Conservation (phyloP, 1,140 invertebrate species). For the Aplysia californica region DNA sequence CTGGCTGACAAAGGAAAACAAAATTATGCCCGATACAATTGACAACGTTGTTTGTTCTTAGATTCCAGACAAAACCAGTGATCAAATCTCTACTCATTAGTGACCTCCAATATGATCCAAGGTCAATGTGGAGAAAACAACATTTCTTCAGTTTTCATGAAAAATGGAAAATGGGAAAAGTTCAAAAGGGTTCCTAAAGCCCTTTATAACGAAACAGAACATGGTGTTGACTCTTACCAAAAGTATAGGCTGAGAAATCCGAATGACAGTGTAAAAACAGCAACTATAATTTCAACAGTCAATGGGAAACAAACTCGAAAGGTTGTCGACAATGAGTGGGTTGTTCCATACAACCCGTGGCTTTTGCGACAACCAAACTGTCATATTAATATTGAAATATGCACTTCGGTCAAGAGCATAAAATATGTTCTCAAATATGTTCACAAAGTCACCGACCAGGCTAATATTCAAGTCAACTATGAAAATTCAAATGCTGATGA, state of each 20-base stretch:
- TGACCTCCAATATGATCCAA: conserved; percentile 44
- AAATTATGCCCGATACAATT: conserved; percentile 9
- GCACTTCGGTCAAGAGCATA: conserved; percentile 29
- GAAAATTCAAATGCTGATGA: no score
- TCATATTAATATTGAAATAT: conserved; percentile 42
- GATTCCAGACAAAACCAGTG: background rate
- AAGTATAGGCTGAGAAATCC: conserved; percentile 53
- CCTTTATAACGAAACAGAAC: background rate
- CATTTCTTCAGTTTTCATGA: no score
- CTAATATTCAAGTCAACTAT: no score
- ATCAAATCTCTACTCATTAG: conserved; percentile 24
- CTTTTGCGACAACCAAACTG: conserved; percentile 22
- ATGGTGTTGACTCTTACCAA: conserved; percentile 64
- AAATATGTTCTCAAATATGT: conserved; percentile 42
- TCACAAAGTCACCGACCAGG: no score
- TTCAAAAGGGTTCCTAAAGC: background rate
- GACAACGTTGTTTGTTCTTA: background rate
- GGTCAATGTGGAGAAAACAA: no score
- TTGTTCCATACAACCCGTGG: conserved; percentile 38
- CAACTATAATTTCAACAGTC: background rate
- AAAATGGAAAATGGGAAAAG: conserved; percentile 34
- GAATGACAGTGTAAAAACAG: conserved; percentile 23
- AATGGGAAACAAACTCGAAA: conserved; percentile 7
- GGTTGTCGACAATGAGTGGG: conserved; percentile 35
- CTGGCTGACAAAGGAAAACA: conserved; percentile 46